Evolutionary conservation across 2,797 vertebrate species (phyloP).

Genomic region (Saxicola maurus): DNA sequence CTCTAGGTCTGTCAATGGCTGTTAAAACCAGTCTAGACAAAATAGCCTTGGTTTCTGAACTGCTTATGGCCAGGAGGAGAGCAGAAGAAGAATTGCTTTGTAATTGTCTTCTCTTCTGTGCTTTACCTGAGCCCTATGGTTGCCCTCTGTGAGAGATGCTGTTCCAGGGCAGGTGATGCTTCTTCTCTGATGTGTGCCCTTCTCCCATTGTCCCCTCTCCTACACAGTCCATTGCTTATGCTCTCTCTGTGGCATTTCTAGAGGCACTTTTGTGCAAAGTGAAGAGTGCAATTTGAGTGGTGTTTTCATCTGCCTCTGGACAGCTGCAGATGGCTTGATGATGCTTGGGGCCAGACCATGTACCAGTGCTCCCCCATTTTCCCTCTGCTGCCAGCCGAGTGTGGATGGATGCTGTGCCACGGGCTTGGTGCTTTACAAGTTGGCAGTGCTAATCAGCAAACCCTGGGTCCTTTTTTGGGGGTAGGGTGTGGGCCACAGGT

Average conservation of each 20-base stretch:
- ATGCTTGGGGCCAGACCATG: background rate
- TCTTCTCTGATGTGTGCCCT: background rate
- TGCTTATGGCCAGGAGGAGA: background rate
- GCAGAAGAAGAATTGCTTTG: background rate
- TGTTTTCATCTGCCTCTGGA: background rate
- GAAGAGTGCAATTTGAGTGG: background rate
- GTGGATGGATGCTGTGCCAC: background rate
- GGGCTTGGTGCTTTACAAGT: background rate
- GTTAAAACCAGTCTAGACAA: background rate
- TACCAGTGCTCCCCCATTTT: fast-evolving
- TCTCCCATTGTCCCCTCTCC: background rate
- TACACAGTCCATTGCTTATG: background rate
- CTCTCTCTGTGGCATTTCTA: background rate
- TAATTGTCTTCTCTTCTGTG: background rate
- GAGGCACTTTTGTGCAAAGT: background rate
- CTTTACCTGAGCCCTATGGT: background rate
- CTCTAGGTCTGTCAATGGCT: background rate
- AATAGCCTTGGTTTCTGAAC: background rate
- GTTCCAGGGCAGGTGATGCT: background rate
- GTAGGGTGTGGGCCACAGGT: background rate
- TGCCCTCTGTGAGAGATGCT: background rate
- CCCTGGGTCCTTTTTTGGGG: background rate
- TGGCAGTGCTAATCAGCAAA: background rate
- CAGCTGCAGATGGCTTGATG: background rate
- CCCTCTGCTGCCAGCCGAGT: background rate